A percentile compares a stretch with the other conserved stretches of the same genome.
Evolutionary conservation across 2,113 vertebrate genomes (phyloP).

Genomic region (Pomatostomus ruficeps): DNA sequence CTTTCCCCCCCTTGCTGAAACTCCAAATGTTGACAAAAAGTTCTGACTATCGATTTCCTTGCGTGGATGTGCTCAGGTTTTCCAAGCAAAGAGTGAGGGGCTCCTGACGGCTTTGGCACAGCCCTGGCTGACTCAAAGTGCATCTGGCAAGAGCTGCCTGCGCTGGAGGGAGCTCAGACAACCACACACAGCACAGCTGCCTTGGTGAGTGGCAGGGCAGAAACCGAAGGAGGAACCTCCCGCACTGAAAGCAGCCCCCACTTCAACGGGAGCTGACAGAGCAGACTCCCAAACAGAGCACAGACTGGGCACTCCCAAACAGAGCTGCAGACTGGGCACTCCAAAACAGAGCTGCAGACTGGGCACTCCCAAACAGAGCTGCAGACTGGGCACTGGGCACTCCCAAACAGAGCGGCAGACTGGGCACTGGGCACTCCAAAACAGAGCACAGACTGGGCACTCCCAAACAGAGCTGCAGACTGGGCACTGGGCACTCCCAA

Average conservation of each 20-base stretch:
- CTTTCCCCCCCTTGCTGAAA: not conserved
- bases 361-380: no score
- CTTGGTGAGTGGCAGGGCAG: not conserved
- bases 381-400: no score
- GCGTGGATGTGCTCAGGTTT: not conserved
- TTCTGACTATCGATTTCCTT: not conserved
- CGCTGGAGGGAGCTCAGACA: not conserved
- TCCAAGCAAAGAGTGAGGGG: not conserved
- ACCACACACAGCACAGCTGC: constrained; percentile 25
- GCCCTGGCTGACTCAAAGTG: not conserved
- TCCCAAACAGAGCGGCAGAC: no score
- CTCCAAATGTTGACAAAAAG: not conserved
- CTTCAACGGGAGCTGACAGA: not conserved
- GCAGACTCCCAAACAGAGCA: not conserved
- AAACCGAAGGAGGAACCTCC: constrained; percentile 11
- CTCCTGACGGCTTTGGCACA: not conserved
- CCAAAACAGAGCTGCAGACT: no score
- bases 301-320: no score
- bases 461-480: no score
- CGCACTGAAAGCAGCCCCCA: not conserved
- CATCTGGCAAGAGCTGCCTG: constrained; percentile 1
- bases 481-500: no score
- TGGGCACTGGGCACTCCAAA: no score
- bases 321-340: no score
- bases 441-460: no score